Evolutionary conservation across 2,888 invertebrate genomes (phyloP).

Genomic region (Drosophila affinis): DNA sequence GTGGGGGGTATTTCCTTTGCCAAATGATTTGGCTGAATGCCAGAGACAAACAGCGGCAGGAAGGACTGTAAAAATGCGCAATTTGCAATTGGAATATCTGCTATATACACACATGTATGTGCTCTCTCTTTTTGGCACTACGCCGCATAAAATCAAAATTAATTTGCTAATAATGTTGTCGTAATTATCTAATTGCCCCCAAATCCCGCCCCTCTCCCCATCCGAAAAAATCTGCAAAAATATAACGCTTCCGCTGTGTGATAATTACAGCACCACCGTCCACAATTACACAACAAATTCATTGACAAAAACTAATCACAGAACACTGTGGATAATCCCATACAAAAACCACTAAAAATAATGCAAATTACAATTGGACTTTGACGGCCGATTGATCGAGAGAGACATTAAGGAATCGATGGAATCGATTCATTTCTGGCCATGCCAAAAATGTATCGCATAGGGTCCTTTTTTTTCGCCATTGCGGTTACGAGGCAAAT

Average conservation of each 20-base stretch:
- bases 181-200: conserved; percentile 57
- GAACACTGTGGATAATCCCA: conserved; percentile 16
- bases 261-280: not conserved
- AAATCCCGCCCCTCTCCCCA: not conserved
- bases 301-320: conserved; percentile 24
- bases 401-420: too few relatives aligned
- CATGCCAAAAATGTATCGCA: too few relatives aligned
- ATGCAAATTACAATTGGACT: not conserved
- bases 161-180: conserved; percentile 61
- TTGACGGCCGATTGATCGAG: too few relatives aligned
- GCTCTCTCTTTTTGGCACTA: conserved; percentile 23
- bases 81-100: conserved; percentile 28
- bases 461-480: too few relatives aligned
- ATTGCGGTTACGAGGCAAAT: too few relatives aligned
- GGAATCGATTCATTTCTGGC: too few relatives aligned
- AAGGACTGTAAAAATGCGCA: conserved; percentile 34
- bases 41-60: conserved; percentile 21
- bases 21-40: conserved; percentile 51
- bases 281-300: too few relatives aligned
- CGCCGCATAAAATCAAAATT: conserved; percentile 55
- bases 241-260: not conserved
- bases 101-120: not conserved
- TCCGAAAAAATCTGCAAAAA: not conserved
- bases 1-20: conserved; percentile 27
- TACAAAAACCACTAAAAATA: conserved; percentile 1